phyloP scores from a whole-genome alignment of 2,113 vertebrate species.

The Notarius quadriscutis region DNA sequence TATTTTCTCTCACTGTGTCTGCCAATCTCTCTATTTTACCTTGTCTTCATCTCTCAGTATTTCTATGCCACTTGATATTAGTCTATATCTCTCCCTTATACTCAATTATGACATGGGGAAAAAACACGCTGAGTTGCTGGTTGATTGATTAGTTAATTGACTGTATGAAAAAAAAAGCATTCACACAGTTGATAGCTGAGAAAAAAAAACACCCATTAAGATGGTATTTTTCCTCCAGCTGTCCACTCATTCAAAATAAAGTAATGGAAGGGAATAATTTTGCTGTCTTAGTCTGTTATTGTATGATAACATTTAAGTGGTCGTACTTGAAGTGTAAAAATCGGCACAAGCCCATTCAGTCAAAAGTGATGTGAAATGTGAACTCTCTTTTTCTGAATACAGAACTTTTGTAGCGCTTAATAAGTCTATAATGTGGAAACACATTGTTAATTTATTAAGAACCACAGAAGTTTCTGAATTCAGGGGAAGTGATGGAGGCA shows the following conservation, averaged over 20 bases:
- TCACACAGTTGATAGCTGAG: neutral
- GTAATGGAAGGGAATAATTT: neutral
- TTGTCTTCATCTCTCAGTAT: conserved; percentile 49
- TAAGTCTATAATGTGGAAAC: neutral
- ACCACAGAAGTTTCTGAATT: neutral
- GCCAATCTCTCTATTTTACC: conserved; percentile 45
- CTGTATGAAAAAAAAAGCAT: neutral
- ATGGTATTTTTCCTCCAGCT: neutral
- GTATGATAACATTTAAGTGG: conserved; percentile 7
- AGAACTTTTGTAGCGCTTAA: neutral
- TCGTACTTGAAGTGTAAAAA: conserved; percentile 2
- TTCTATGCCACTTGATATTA: neutral
- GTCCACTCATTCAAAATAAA: neutral
- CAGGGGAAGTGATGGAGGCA: neutral
- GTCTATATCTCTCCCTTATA: neutral
- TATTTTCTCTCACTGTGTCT: conserved; percentile 53
- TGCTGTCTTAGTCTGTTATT: neutral
- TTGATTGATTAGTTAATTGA: conserved; percentile 20
- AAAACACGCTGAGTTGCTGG: neutral
- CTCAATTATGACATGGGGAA: neutral
- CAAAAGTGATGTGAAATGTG: neutral
- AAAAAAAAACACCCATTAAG: neutral
- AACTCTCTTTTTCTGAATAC: neutral
- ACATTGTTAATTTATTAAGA: neutral
- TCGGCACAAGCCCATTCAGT: neutral